Evolutionary conservation across 2,888 invertebrate genomes (phyloP).

Genomic region (Creontiades dilutus): DNA sequence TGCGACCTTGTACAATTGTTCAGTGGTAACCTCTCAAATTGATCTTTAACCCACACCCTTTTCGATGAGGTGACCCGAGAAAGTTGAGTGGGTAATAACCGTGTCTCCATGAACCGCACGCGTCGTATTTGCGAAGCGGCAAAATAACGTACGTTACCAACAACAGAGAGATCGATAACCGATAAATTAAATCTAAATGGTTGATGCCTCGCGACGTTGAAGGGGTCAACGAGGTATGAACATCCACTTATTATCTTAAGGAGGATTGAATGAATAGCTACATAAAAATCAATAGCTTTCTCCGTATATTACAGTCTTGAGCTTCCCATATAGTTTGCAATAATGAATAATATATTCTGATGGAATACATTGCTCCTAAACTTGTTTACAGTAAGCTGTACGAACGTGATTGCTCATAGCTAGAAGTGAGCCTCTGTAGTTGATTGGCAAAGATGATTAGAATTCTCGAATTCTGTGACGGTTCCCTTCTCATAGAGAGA

Average conservation of each 20-base stretch:
- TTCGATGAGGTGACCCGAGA: neutral
- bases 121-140: neutral
- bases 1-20: too few relatives aligned
- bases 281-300: neutral
- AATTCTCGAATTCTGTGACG: too few relatives aligned
- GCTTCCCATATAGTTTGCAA: too few relatives aligned
- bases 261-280: neutral
- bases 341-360: too few relatives aligned
- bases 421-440: too few relatives aligned
- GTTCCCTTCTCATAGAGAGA: too few relatives aligned
- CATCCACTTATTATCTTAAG: neutral
- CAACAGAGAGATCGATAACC: slow-evolving; percentile 11
- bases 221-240: slow-evolving; percentile 12
- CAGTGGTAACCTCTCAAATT: neutral
- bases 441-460: too few relatives aligned
- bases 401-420: too few relatives aligned
- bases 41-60: neutral
- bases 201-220: slow-evolving; percentile 29
- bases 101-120: neutral
- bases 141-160: neutral
- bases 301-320: too few relatives aligned
- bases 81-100: neutral
- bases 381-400: too few relatives aligned
- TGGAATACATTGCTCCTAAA: too few relatives aligned
- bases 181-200: neutral